These are phyloP conservation scores for Tineola bisselliella DNA, from an alignment of 2,888 invertebrate genomes.

Conservation along the genomic window DNA sequence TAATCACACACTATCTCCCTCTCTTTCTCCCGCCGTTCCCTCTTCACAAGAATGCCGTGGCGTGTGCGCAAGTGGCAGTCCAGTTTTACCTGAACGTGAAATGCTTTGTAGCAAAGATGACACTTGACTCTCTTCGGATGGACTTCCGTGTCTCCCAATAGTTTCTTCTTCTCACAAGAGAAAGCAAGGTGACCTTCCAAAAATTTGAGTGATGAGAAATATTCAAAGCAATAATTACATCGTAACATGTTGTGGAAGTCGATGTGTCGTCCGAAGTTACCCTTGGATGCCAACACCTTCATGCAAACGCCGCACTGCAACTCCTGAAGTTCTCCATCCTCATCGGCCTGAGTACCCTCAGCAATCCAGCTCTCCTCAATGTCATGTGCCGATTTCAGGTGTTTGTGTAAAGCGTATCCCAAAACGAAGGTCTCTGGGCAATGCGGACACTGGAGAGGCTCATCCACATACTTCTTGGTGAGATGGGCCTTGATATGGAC, in stretches of 20 bases:
- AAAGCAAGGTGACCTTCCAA: conserved; percentile 56
- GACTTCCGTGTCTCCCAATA: conserved; percentile 51
- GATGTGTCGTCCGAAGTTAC: conserved; percentile 58
- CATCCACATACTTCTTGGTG: conserved; percentile 44
- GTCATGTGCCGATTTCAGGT: conserved; percentile 46
- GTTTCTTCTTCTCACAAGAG: conserved; percentile 51
- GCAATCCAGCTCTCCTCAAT: conserved; percentile 57
- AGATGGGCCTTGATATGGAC: conserved; percentile 53
- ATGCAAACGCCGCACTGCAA: conserved; percentile 58
- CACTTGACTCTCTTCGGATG: conserved; percentile 54
- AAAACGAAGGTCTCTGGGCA: conserved; percentile 49
- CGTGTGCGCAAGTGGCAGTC: conserved; percentile 56
- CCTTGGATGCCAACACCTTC: conserved; percentile 54
- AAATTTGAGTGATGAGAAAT: conserved; percentile 51
- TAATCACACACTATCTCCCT: conserved; percentile 54
- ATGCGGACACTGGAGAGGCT: conserved; percentile 48
- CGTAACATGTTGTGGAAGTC: conserved; percentile 59
- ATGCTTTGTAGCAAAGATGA: conserved; percentile 56
- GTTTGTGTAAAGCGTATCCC: conserved; percentile 54
- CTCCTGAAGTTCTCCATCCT: conserved; percentile 45
- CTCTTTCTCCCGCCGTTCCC: conserved; percentile 33
- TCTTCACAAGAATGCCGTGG: conserved; percentile 38
- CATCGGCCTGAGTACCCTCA: conserved; percentile 33
- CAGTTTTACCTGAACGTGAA: conserved; percentile 57
- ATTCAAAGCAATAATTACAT: conserved; percentile 61